These are phyloP conservation scores for Polyommatus iphigenia DNA, from an alignment of 2,888 invertebrate genomes.

Conservation along the genomic window DNA sequence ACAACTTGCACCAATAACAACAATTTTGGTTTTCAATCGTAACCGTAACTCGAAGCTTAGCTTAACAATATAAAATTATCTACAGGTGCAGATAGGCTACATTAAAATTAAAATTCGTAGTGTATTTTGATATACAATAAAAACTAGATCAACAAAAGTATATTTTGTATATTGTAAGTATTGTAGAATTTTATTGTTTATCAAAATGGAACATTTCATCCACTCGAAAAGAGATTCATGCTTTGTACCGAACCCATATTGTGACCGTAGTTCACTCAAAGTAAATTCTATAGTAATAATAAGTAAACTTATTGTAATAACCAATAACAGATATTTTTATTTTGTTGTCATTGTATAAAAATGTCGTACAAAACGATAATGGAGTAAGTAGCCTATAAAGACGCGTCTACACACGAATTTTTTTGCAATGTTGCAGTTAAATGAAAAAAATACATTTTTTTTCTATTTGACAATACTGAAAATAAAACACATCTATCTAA, in stretches of 20 bases:
- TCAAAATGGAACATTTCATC: slow-evolving; percentile 42
- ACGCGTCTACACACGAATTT: background rate
- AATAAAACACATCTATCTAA: background rate
- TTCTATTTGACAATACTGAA: background rate
- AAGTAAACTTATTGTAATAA: background rate
- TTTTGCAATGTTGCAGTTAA: background rate
- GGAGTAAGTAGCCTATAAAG: background rate
- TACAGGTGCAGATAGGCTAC: slow-evolving; percentile 49
- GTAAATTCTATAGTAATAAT: slow-evolving; percentile 8
- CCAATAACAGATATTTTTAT: background rate
- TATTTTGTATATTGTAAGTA: background rate
- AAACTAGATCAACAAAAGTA: slow-evolving; percentile 17
- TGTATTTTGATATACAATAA: slow-evolving; percentile 31
- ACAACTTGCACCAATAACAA: slow-evolving; percentile 80
- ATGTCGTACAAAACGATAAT: background rate
- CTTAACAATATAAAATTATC: slow-evolving; percentile 58
- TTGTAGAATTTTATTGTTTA: slow-evolving; percentile 11
- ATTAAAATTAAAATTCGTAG: slow-evolving; percentile 33
- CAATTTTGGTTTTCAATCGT: slow-evolving; percentile 76
- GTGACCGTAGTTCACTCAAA: slow-evolving; percentile 35
- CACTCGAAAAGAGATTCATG: slow-evolving; percentile 58
- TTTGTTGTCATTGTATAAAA: slow-evolving; percentile 11
- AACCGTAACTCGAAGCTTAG: slow-evolving; percentile 71
- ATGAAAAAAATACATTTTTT: background rate
- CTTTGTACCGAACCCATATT: slow-evolving; percentile 40